Evolutionary conservation across 2,797 vertebrate species (phyloP).

Genomic region (Heliangelus exortis): DNA sequence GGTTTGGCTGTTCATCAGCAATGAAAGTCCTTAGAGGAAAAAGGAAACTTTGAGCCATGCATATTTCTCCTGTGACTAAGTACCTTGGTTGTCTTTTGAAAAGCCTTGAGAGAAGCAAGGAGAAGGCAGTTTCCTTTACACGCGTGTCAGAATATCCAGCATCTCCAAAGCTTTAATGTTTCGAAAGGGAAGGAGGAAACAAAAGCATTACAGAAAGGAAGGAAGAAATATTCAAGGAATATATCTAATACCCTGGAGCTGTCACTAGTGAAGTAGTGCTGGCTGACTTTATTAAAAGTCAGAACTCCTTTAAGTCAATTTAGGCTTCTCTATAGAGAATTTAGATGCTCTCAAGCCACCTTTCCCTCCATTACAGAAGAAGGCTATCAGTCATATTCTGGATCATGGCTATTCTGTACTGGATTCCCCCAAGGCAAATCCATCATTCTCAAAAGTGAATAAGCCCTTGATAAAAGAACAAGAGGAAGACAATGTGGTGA

Average conservation of each 20-base stretch:
- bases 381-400: not conserved
- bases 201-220: not conserved
- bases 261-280: not conserved
- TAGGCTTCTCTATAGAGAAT: not conserved
- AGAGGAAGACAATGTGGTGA: slow-evolving; percentile 37
- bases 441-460: not conserved
- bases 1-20: not conserved
- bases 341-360: not conserved
- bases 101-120: not conserved
- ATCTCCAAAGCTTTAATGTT: not conserved
- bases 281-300: not conserved
- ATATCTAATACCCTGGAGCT: not conserved
- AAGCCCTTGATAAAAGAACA: slow-evolving; percentile 11
- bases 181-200: not conserved
- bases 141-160: not conserved
- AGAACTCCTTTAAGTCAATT: not conserved
- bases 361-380: slow-evolving; percentile 17
- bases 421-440: not conserved
- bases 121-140: not conserved
- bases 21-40: not conserved
- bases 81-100: not conserved
- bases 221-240: not conserved
- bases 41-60: not conserved
- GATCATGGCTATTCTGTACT: not conserved
- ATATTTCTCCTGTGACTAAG: not conserved